These are phyloP conservation scores for Anthoscopus minutus DNA, from an alignment of 2,113 vertebrate species.

Conservation along the genomic window DNA sequence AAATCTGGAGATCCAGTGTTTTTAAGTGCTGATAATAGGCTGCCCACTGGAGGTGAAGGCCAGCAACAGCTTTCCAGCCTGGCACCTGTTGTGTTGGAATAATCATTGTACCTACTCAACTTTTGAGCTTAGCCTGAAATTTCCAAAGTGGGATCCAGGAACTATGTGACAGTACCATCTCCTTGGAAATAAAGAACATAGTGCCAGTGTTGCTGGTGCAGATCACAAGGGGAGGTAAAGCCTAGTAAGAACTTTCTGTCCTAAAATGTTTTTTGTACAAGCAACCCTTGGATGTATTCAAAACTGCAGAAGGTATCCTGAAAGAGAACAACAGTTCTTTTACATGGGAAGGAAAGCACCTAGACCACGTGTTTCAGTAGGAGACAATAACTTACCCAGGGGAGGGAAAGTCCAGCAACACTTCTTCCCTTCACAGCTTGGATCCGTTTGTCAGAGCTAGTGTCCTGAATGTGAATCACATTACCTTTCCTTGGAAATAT, in stretches of 20 bases:
- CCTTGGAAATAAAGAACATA: background rate
- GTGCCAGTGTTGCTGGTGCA: background rate
- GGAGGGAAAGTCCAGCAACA: background rate
- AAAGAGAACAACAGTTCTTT: background rate
- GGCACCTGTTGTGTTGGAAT: background rate
- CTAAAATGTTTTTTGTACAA: background rate
- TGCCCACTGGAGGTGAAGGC: background rate
- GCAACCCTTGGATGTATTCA: background rate
- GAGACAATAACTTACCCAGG: background rate
- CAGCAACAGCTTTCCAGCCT: background rate
- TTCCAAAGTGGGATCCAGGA: background rate
- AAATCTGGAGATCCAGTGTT: background rate
- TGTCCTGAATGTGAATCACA: background rate
- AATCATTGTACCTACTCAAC: no score
- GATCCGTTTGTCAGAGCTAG: background rate
- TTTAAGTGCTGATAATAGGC: background rate
- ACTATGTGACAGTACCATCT: background rate
- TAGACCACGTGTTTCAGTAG: accelerated
- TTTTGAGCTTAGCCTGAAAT: background rate
- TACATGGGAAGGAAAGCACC: background rate
- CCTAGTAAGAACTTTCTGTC: background rate
- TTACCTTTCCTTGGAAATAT: background rate
- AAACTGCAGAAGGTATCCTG: background rate
- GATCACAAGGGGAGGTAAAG: background rate
- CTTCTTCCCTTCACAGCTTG: background rate